These are phyloP conservation scores for Microchirus variegatus DNA, from an alignment of 2,797 vertebrate genomes.

Conservation along the genomic window DNA sequence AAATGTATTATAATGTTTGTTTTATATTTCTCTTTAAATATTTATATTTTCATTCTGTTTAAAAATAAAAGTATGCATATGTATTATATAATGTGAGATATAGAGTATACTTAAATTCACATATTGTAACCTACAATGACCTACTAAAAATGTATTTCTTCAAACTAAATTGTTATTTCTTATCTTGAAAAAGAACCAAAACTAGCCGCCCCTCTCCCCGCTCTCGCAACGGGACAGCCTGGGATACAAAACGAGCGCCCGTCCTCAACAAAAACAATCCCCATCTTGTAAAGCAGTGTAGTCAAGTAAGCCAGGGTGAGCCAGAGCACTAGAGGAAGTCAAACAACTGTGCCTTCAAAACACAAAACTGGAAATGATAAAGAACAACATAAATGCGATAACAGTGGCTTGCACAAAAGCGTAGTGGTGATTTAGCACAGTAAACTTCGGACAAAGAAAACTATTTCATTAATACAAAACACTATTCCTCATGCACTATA, in stretches of 20 bases:
- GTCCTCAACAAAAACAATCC: constrained; percentile 73
- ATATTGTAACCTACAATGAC: background rate
- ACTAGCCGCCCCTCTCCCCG: constrained; percentile 35
- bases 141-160: background rate
- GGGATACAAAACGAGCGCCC: constrained; percentile 42
- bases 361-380: background rate
- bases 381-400: background rate
- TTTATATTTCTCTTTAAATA: background rate
- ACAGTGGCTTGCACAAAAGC: background rate
- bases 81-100: background rate
- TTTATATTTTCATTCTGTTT: background rate
- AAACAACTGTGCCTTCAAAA: background rate
- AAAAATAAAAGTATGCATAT: background rate
- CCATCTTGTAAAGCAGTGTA: constrained; percentile 30
- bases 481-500: no score
- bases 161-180: no score
- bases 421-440: no score
- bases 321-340: constrained; percentile 6
- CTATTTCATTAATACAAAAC: no score
- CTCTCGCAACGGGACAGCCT: constrained; percentile 5
- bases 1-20: background rate
- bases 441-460: no score
- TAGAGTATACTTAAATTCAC: no score
- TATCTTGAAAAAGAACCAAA: background rate
- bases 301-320: constrained; percentile 10